Evolutionary conservation across 2,888 invertebrate species (phyloP).

Genomic region (Gerris lacustris): DNA sequence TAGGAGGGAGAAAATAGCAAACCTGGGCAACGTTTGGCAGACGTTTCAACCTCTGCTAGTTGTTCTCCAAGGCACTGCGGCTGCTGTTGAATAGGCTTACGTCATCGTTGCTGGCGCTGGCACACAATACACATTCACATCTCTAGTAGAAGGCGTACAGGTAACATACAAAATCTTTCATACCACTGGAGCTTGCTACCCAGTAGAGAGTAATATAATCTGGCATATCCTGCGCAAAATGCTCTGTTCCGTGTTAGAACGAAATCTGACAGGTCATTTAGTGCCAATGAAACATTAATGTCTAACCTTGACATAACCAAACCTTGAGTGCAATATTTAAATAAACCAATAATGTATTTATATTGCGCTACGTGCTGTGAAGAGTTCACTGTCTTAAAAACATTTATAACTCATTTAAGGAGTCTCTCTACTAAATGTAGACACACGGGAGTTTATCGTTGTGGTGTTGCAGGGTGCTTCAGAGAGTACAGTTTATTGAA

Average conservation of each 20-base stretch:
- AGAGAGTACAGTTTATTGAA: neutral
- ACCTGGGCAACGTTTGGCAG: neutral
- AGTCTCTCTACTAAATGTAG: neutral
- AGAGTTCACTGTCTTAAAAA: neutral
- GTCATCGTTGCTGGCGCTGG: neutral
- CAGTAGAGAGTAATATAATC: neutral
- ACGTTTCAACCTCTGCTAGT: neutral
- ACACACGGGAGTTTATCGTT: neutral
- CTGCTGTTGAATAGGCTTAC: neutral
- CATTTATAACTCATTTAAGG: neutral
- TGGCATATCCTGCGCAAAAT: neutral
- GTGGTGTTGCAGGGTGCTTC: neutral
- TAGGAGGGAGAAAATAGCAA: neutral
- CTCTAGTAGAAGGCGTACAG: neutral
- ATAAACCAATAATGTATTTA: neutral
- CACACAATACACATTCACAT: neutral
- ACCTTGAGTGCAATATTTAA: neutral
- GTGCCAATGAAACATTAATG: neutral
- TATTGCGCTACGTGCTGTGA: neutral
- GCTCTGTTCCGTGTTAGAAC: neutral
- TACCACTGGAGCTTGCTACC: neutral
- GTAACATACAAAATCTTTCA: neutral
- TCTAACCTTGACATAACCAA: neutral
- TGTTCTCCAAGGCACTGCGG: neutral
- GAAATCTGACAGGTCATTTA: neutral